Conservation (phyloP, 2,113 vertebrate genomes). For the Petaurus breviceps region DNA sequence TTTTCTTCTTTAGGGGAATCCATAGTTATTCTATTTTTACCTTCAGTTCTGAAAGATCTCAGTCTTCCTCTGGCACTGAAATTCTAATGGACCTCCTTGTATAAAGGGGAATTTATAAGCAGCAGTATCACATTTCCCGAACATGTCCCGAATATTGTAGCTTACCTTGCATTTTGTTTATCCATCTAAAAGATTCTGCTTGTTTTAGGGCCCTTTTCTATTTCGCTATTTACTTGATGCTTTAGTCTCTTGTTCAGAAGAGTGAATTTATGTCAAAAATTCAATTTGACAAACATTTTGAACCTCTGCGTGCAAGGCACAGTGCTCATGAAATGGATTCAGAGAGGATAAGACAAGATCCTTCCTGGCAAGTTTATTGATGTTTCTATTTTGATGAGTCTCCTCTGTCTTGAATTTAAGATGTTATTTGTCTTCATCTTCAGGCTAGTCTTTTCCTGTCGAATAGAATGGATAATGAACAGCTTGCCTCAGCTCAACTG, state of each 20-base stretch:
- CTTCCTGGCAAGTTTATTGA: neutral
- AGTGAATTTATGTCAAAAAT: neutral
- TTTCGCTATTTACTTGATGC: neutral
- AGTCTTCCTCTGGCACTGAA: neutral
- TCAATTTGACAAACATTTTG: neutral
- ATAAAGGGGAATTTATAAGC: neutral
- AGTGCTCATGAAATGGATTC: neutral
- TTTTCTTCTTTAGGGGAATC: neutral
- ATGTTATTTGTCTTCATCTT: neutral
- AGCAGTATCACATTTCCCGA: neutral
- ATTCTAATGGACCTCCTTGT: neutral
- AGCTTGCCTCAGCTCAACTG: neutral
- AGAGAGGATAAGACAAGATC: neutral
- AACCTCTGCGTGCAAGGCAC: neutral
- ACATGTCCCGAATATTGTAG: neutral
- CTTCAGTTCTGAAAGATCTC: neutral
- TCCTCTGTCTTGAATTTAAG: neutral
- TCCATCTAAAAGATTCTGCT: neutral
- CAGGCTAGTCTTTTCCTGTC: neutral
- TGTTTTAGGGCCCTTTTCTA: neutral
- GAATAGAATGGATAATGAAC: neutral
- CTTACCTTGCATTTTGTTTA: neutral
- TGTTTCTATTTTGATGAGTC: neutral
- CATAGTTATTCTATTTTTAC: neutral
- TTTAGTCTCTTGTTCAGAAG: neutral